Evolutionary conservation across 2,797 vertebrate genomes (phyloP).

Genomic region (Antrozous pallidus): DNA sequence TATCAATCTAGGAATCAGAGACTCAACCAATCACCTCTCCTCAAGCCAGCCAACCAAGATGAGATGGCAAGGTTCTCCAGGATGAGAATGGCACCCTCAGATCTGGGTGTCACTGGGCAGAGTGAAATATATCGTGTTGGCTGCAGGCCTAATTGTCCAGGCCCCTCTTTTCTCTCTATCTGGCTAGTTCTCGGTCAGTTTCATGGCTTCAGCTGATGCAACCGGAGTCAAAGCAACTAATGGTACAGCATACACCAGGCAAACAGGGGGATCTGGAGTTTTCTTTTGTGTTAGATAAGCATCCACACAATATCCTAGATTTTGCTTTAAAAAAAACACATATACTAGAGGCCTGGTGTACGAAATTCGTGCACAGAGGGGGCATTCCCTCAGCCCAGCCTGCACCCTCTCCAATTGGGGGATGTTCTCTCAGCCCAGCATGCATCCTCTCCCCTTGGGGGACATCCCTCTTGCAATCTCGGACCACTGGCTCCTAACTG

Average conservation of each 20-base stretch:
- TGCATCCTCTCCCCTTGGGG: too few relatives aligned
- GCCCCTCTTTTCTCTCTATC: background rate
- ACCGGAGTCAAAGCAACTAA: background rate
- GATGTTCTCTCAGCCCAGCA: too few relatives aligned
- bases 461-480: too few relatives aligned
- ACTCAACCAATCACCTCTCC: background rate
- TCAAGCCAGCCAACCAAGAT: background rate
- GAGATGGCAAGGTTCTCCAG: background rate
- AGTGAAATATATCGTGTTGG: background rate
- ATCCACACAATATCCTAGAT: background rate
- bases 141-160: background rate
- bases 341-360: too few relatives aligned
- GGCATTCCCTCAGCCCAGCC: too few relatives aligned
- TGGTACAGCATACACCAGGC: background rate
- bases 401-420: too few relatives aligned
- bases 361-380: too few relatives aligned
- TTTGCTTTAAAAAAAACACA: background rate
- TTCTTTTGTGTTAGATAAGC: background rate
- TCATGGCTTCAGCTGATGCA: background rate
- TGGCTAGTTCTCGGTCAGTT: background rate
- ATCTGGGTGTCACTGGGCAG: background rate
- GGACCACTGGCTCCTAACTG: too few relatives aligned
- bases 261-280: background rate
- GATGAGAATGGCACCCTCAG: background rate
- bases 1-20: background rate